phyloP scores from a whole-genome alignment of 1,140 invertebrate species.

The Diorhabda sublineata region DNA sequence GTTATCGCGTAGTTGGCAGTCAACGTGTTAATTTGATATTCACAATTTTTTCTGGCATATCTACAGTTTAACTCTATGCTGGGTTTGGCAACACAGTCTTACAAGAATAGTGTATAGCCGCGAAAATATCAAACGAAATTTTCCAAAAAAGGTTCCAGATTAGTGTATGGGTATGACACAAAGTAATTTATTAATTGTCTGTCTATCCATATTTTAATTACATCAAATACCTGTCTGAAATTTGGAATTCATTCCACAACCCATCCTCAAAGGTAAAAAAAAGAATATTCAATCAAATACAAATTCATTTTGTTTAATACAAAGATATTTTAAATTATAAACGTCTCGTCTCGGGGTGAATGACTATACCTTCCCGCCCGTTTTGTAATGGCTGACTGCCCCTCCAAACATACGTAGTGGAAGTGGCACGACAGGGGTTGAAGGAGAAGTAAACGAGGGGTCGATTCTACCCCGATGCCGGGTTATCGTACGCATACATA shows the following conservation, averaged over 20 bases:
- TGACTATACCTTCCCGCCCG: slow-evolving; percentile 14
- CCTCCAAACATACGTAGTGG: background rate
- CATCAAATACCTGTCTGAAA: background rate
- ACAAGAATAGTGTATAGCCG: too few species aligned
- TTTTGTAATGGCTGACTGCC: slow-evolving; percentile 15
- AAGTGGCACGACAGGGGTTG: slow-evolving; percentile 5
- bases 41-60: too few species aligned
- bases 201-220: background rate
- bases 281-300: background rate
- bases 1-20: too few species aligned
- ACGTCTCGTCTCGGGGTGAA: slow-evolving; percentile 13
- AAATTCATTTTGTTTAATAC: slow-evolving; percentile 9
- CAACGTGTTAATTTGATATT: too few species aligned
- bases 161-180: too few species aligned
- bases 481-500: slow-evolving; percentile 11
- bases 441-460: slow-evolving; percentile 8
- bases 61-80: too few species aligned
- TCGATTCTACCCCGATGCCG: slow-evolving; percentile 6
- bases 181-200: background rate
- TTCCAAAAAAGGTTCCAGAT: too few species aligned
- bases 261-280: background rate
- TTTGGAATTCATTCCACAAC: background rate
- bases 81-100: too few species aligned
- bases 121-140: too few species aligned
- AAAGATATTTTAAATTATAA: slow-evolving; percentile 16